Evolutionary conservation across 2,113 vertebrate genomes (phyloP), one percentile per base, ranked within the genome.

Genomic region (Burhinus oedicnemus): DNA sequence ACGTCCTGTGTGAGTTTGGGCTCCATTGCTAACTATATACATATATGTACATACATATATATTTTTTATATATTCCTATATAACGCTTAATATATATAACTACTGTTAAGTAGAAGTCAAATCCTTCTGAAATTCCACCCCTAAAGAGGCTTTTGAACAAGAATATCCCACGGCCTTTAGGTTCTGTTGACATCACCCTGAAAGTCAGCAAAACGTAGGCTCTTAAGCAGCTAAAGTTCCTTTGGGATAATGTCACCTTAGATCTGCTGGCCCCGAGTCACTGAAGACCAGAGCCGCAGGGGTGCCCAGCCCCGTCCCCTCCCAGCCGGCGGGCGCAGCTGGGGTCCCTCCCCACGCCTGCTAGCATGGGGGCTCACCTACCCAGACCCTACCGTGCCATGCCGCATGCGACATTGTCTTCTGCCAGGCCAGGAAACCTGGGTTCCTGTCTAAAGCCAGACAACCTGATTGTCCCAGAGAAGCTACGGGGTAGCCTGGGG

Each of bases 221-320:
- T 40, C 52, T n/a, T 3, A 4, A 22, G 40, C 5, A 12, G 29
- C 55, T 76, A 2, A 38, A n/a, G 64, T 5, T 22, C 14, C 72
- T 42, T 20, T 40, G 80, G 71, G 66, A 57, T 45, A 64, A 15
- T 2, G 1, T 8, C 40, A 3, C 58, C 27, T 30, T 2, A 12
- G 25, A 25, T 3, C 58, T 29, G 36, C 58, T 21, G 58, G 29
- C 65, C 36, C 15, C 0, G 49, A 15, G 36, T 7, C 6, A 11
- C 34, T 8, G 15, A 34, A 23, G 20, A 34, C 25, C 18, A 1
- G 38, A 42, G 55, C 52, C 1, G 0, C 40, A 9, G 15, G 20
- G 55, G 15, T n/a, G 32, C 36, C 77, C 57, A 57, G n/a, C 38
- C 42, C 40, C 1, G 5, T 9, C n/a, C 49, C 2, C 42, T 30